Evolutionary conservation across 2,113 vertebrate species (phyloP).

Genomic region (Ibidorhyncha struthersii): DNA sequence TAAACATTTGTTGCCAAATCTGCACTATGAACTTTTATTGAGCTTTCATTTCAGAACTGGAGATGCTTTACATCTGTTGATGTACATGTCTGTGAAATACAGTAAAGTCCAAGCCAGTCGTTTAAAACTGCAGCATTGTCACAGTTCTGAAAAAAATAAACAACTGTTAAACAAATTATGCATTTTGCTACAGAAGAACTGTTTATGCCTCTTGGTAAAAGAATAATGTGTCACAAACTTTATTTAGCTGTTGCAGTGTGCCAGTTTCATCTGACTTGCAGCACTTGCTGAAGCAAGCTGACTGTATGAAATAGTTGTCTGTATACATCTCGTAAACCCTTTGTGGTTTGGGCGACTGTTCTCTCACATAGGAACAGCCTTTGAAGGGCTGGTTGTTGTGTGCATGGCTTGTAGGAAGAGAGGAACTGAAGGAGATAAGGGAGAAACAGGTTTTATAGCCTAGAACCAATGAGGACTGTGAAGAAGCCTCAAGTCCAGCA

Average conservation of each 20-base stretch:
- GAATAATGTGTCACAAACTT: slow-evolving; percentile 29
- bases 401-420: not conserved
- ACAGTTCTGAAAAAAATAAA: not conserved
- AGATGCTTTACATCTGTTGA: not conserved
- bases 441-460: not conserved
- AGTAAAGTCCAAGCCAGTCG: not conserved
- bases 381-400: not conserved
- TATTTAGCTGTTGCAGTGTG: slow-evolving; percentile 19
- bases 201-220: not conserved
- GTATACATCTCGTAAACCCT: not conserved
- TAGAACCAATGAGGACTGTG: not conserved
- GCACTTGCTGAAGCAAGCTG: not conserved
- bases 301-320: not conserved
- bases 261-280: not conserved
- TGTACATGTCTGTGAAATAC: not conserved
- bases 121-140: not conserved
- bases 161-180: not conserved
- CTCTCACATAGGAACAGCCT: not conserved
- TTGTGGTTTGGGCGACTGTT: not conserved
- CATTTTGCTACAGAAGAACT: not conserved
- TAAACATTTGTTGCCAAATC: not conserved
- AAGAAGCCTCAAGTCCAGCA: not conserved
- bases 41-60: not conserved
- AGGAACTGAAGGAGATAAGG: not conserved
- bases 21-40: not conserved